Evolutionary conservation across 2,888 invertebrate genomes (phyloP), one percentile per base, ranked within the genome.

Genomic region (Neuroscelio doddi): DNA sequence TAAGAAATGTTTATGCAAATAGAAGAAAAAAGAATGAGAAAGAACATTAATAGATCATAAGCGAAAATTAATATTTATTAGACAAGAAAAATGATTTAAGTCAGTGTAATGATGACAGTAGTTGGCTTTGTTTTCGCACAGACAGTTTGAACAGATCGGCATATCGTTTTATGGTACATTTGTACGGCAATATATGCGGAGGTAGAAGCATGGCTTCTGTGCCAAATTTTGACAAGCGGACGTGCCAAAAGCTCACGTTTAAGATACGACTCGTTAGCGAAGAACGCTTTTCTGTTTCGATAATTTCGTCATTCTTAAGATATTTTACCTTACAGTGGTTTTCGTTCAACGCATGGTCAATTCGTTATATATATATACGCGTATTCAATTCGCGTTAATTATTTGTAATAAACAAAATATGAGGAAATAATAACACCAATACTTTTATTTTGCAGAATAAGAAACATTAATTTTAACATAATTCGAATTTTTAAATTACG

Each of bases 251-350:
- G 66, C 44, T 56, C 70, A 68, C 66, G 71, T 71, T 68, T 71
- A 68, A 63, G 71, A 68, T 66, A 70, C 74, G 78, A 76, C 72
- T 76, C 76, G 78, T 80, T 78, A 74, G 69, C 71, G 64, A 68
- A 69, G 73, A 71, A 74, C 71, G 73, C 73, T 59, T 65, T 57
- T 65, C 57, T 44, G 63, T 69, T 64, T 65, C 56, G 59, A 65
- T 65, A 65, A 63, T 53, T 65, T 62, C 59, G 59, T 63, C 62
- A 53, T 63, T 65, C 55, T 56, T 15, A n/a, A 42, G 51, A 58
- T 51, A 68, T 63, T 58, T 52, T 57, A 42, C 59, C 53, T 59
- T 69, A 69, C 65, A 69, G 68, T 52, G 52, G 68, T 58, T 68
- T 68, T 65, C 68, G 44, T 24, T 59, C 51, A 61, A n/a, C n/a